Percentiles rank a stretch among this genome's conserved stretches.
These are phyloP conservation scores for Dolomedes plantarius DNA, from an alignment of 2,888 invertebrate genomes.

Conservation along the genomic window DNA sequence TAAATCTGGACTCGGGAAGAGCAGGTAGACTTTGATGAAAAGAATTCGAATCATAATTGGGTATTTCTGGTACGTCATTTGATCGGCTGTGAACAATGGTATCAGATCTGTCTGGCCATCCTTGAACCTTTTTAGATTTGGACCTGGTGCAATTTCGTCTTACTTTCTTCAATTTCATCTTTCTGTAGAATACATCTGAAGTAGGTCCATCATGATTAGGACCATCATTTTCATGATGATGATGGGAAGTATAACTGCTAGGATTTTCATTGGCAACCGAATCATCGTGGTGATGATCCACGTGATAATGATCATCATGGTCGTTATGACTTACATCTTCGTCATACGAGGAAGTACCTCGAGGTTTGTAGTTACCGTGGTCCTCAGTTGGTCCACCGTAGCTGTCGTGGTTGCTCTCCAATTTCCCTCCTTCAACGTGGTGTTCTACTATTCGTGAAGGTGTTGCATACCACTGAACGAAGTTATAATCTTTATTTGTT, in stretches of 20 bases:
- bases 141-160: constrained; percentile 14
- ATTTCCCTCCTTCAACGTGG: neutral
- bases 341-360: constrained; percentile 25
- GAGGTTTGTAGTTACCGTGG: constrained; percentile 22
- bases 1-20: neutral
- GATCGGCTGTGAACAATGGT: constrained; percentile 35
- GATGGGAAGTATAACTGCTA: neutral
- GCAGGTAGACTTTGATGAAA: neutral
- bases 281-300: neutral
- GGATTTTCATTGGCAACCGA: neutral
- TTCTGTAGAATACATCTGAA: neutral
- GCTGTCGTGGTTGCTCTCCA: neutral
- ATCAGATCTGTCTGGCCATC: constrained; percentile 1
- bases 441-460: constrained; percentile 2
- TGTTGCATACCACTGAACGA: constrained; percentile 42
- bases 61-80: constrained; percentile 1
- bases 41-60: constrained; percentile 2
- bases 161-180: constrained; percentile 19
- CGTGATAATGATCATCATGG: constrained; percentile 2
- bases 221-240: neutral
- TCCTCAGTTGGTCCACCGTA: neutral
- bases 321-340: neutral
- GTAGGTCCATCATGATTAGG: neutral
- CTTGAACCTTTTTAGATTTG: constrained; percentile 2
- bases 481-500: constrained; percentile 27